Evolutionary conservation across 2,888 invertebrate genomes (phyloP).

Genomic region (Amblyjoppa fuscipennis): DNA sequence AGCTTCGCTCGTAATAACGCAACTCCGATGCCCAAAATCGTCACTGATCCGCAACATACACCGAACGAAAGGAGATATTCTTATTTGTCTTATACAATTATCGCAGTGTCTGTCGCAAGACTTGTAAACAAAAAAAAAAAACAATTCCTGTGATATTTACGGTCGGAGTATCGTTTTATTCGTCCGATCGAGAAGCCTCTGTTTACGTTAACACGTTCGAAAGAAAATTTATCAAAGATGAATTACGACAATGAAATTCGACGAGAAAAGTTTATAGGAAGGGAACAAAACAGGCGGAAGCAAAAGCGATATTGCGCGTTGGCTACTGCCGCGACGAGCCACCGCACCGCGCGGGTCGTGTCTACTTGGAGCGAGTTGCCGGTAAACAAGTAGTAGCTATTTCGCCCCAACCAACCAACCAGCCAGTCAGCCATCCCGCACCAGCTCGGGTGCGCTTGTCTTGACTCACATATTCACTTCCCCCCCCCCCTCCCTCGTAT

Average conservation of each 20-base stretch:
- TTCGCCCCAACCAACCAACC: slow-evolving; percentile 31
- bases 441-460: slow-evolving; percentile 32
- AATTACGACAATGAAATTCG: slow-evolving; percentile 54
- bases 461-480: neutral
- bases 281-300: slow-evolving; percentile 58
- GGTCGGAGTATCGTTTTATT: neutral
- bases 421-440: slow-evolving; percentile 53
- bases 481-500: neutral
- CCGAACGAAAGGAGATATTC: no score
- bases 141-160: neutral
- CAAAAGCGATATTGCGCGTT: slow-evolving; percentile 59
- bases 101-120: no score
- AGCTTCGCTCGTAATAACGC: no score
- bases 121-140: neutral
- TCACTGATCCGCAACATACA: no score
- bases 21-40: no score
- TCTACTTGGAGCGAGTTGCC: slow-evolving; percentile 51
- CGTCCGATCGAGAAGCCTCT: neutral
- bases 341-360: slow-evolving; percentile 28
- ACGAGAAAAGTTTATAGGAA: slow-evolving; percentile 27
- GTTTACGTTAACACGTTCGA: slow-evolving; percentile 3
- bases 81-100: no score
- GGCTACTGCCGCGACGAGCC: slow-evolving; percentile 10
- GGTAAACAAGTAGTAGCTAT: slow-evolving; percentile 67
- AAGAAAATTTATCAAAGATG: slow-evolving; percentile 48